Conservation (phyloP, 2,113 vertebrate genomes). For the Isurus oxyrinchus region DNA sequence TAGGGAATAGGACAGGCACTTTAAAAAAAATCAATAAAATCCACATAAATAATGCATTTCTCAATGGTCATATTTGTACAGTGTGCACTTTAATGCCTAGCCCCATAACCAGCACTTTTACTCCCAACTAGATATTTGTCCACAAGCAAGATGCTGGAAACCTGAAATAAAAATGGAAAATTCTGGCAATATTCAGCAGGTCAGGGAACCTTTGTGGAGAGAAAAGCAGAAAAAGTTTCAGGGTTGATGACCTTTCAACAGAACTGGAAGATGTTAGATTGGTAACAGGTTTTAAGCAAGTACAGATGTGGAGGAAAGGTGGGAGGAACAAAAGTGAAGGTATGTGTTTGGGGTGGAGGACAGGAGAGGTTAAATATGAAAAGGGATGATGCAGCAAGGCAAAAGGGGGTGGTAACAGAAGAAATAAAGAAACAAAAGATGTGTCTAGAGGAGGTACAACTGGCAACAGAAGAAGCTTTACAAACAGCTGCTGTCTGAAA, state of each 20-base stretch:
- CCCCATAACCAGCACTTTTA: neutral
- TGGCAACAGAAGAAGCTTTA: neutral
- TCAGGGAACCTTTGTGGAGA: neutral
- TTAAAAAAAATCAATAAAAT: neutral
- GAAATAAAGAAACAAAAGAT: neutral
- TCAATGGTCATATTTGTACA: neutral
- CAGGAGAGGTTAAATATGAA: neutral
- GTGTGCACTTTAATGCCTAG: neutral
- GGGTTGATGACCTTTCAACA: neutral
- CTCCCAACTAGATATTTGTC: neutral
- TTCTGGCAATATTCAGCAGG: neutral
- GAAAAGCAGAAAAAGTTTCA: neutral
- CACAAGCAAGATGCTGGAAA: neutral
- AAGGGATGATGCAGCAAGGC: neutral
- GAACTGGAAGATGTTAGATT: neutral
- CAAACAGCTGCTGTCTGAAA: neutral
- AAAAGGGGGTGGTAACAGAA: neutral
- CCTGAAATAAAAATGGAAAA: neutral
- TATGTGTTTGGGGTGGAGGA: neutral
- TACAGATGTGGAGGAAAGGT: too few relatives aligned
- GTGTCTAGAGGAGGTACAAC: neutral
- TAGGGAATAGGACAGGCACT: neutral
- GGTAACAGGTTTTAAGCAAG: neutral
- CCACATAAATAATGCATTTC: neutral
- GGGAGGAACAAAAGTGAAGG: neutral